These are phyloP conservation scores for Seriola quinqueradiata DNA, from an alignment of 2,113 vertebrate genomes.

Conservation along the genomic window DNA sequence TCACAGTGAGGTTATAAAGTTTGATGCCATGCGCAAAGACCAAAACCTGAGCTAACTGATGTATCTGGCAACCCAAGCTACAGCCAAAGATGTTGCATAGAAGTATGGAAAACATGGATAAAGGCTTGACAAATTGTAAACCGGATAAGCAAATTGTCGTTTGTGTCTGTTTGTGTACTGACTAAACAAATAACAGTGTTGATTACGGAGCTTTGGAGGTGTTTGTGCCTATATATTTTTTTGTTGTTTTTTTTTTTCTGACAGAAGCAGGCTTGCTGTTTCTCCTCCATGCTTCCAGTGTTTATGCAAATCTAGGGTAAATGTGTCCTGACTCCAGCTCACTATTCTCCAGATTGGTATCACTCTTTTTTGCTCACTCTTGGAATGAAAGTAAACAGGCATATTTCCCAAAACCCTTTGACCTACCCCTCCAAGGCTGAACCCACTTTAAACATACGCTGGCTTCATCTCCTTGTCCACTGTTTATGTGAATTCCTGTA, in stretches of 20 bases:
- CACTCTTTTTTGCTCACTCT: slow-evolving; percentile 11
- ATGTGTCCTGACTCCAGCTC: not conserved
- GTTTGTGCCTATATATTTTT: not conserved
- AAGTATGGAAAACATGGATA: not conserved
- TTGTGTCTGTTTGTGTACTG: not conserved
- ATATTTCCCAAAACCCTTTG: not conserved
- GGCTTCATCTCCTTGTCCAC: slow-evolving; percentile 31
- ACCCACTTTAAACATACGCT: slow-evolving; percentile 22
- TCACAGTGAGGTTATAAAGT: not conserved
- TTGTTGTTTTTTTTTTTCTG: not conserved
- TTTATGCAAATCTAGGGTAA: slow-evolving; percentile 16
- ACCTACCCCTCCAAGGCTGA: slow-evolving; percentile 6
- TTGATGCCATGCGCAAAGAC: not conserved
- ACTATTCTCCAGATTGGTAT: not conserved
- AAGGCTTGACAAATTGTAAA: not conserved
- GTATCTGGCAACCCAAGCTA: not conserved
- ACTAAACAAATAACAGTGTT: slow-evolving; percentile 14
- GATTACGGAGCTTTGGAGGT: slow-evolving; percentile 6
- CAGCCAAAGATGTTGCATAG: not conserved
- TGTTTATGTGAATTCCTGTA: slow-evolving; percentile 38
- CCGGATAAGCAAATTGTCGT: not conserved
- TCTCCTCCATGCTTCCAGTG: no score
- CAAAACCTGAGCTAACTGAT: not conserved
- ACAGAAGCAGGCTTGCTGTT: not conserved
- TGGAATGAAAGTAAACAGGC: slow-evolving; percentile 19